phyloP scores from a whole-genome alignment of 2,113 vertebrate genomes.

The Sula dactylatra region DNA sequence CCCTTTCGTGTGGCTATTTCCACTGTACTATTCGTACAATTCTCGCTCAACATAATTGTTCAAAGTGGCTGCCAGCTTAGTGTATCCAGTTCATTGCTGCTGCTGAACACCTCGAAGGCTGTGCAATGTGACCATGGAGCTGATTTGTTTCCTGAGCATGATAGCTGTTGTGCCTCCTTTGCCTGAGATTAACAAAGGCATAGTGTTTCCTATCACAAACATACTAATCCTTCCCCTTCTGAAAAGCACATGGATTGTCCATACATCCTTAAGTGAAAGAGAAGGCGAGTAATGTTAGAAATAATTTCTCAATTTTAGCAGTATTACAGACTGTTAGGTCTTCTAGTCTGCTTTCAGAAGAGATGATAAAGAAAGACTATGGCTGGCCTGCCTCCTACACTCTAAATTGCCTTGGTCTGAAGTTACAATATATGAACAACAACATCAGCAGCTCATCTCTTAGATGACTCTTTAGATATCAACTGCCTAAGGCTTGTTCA shows the following conservation, averaged over 20 bases:
- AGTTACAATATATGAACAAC: neutral
- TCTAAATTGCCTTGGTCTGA: neutral
- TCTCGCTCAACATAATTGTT: neutral
- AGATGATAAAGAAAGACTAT: neutral
- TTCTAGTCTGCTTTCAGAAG: neutral
- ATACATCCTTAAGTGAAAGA: neutral
- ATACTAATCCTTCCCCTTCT: neutral
- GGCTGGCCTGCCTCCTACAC: neutral
- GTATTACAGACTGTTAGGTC: neutral
- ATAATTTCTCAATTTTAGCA: neutral
- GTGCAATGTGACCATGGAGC: neutral
- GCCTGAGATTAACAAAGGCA: neutral
- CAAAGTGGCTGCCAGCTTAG: neutral
- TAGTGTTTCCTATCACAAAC: neutral
- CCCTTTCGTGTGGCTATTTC: neutral
- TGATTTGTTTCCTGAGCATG: neutral
- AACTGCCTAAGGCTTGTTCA: neutral
- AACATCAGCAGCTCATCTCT: neutral
- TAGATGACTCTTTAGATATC: neutral
- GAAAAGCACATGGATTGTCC: neutral
- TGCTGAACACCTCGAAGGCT: neutral
- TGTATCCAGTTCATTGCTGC: neutral
- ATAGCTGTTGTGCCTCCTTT: neutral
- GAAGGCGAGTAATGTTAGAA: neutral
- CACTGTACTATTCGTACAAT: neutral